Conservation (phyloP, 2,888 invertebrate species). For the Blera fallax region DNA sequence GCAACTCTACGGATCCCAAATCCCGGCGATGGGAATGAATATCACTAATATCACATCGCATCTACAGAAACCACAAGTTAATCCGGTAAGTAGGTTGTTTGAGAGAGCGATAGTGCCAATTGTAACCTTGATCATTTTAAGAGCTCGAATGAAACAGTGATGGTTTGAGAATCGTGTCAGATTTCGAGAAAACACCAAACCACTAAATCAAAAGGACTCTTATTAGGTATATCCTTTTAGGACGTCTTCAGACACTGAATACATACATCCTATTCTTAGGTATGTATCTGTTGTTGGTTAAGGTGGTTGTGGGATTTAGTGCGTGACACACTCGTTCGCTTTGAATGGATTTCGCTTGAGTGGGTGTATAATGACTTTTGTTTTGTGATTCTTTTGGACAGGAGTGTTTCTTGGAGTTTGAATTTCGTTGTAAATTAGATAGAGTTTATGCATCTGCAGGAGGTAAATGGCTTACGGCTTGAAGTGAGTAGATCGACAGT, state of each 20-base stretch:
- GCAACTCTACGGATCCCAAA: slow-evolving; percentile 84
- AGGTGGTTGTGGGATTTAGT: background rate
- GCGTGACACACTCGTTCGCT: background rate
- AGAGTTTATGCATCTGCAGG: too few species aligned
- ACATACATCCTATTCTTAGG: background rate
- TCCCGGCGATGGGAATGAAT: slow-evolving; percentile 85
- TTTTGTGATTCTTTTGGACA: background rate
- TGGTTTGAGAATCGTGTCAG: slow-evolving; percentile 28
- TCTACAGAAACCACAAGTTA: slow-evolving; percentile 82
- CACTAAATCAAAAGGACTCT: slow-evolving; percentile 8
- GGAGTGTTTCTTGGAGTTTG: background rate
- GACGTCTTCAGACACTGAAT: background rate
- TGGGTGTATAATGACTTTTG: background rate
- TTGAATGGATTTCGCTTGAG: background rate
- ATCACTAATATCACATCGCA: slow-evolving; percentile 82
- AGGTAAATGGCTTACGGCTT: too few species aligned
- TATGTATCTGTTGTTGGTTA: background rate
- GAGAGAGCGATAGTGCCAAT: slow-evolving; percentile 37
- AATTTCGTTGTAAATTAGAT: background rate
- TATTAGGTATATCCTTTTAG: slow-evolving; percentile 9
- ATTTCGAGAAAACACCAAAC: slow-evolving; percentile 10
- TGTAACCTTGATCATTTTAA: slow-evolving; percentile 20
- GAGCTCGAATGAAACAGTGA: background rate
- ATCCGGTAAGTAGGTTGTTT: slow-evolving; percentile 80
- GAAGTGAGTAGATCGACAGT: too few species aligned